These are phyloP conservation scores for Potamilus streckersoni DNA, from an alignment of 1,140 invertebrate genomes.

Conservation along the genomic window DNA sequence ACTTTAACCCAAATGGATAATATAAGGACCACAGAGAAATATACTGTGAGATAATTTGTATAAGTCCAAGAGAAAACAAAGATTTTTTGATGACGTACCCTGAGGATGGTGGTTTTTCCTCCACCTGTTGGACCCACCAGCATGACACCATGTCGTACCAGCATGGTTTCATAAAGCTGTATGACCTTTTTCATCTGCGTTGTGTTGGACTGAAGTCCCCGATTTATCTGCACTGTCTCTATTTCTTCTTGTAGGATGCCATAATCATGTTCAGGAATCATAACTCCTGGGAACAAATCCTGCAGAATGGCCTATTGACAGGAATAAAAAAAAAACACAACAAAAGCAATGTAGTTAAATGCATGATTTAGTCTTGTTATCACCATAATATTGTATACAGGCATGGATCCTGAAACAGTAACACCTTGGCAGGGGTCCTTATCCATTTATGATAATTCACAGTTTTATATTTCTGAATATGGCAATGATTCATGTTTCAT, in stretches of 20 bases:
- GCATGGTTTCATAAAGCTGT: conserved; percentile 69
- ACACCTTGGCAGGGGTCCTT: too few species aligned
- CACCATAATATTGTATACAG: too few species aligned
- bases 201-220: conserved; percentile 55
- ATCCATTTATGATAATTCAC: too few species aligned
- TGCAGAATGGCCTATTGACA: conserved; percentile 65
- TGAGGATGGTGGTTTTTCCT: conserved; percentile 70
- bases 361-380: too few species aligned
- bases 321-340: background rate
- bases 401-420: too few species aligned
- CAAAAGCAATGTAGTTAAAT: too few species aligned
- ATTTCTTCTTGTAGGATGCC: conserved; percentile 64
- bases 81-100: conserved; percentile 36
- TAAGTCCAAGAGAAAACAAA: too few species aligned
- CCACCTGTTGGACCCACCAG: conserved; percentile 69
- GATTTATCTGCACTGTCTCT: conserved; percentile 43
- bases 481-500: too few species aligned
- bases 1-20: too few species aligned
- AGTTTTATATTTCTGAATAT: too few species aligned
- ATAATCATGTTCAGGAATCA: conserved; percentile 68
- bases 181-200: conserved; percentile 68
- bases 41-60: too few species aligned
- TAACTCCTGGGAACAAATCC: conserved; percentile 69
- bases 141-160: conserved; percentile 70
- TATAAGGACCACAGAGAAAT: too few species aligned